Percentiles rank a stretch among this genome's conserved stretches.
phyloP scores from a whole-genome alignment of 2,888 invertebrate genomes.

The Zonitis immaculata region DNA sequence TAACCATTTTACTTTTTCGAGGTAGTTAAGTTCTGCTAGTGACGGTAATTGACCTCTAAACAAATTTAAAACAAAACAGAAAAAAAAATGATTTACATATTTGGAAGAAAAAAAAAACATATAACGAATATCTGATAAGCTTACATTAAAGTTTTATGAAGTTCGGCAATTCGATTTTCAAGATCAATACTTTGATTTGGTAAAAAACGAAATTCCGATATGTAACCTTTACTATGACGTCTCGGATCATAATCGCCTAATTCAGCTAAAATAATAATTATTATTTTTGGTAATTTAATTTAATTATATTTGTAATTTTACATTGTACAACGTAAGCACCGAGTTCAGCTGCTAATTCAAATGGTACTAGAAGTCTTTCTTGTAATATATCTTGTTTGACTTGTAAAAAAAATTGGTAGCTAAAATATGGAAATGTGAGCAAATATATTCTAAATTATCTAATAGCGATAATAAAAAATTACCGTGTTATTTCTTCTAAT shows the following conservation, averaged over 20 bases:
- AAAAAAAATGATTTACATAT: neutral
- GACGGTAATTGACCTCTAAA: conserved; percentile 83
- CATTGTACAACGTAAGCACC: conserved; percentile 93
- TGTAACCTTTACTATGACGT: conserved; percentile 83
- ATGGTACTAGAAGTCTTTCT: conserved; percentile 84
- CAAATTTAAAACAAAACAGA: conserved; percentile 15
- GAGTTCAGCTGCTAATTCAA: conserved; percentile 86
- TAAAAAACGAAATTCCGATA: conserved; percentile 90
- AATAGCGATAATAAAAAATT: too few species aligned
- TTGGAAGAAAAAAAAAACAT: too few species aligned
- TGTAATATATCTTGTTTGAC: conserved; percentile 94
- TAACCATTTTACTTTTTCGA: conserved; percentile 97
- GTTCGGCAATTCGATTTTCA: conserved; percentile 79
- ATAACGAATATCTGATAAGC: too few species aligned
- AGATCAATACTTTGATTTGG: conserved; percentile 89
- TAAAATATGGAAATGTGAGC: conserved; percentile 43
- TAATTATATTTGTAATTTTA: conserved; percentile 58
- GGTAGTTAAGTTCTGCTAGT: conserved; percentile 88
- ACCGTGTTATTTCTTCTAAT: conserved; percentile 94
- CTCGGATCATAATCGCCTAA: conserved; percentile 90
- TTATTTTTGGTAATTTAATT: too few species aligned
- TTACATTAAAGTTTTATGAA: conserved; percentile 85
- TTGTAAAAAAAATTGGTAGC: conserved; percentile 96
- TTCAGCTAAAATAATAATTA: conserved; percentile 67
- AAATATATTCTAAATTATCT: too few species aligned